A percentile compares a stretch with the other conserved stretches of the same genome.
Conservation (phyloP, 2,888 invertebrate species). For the Drosophila kambysellisi region DNA sequence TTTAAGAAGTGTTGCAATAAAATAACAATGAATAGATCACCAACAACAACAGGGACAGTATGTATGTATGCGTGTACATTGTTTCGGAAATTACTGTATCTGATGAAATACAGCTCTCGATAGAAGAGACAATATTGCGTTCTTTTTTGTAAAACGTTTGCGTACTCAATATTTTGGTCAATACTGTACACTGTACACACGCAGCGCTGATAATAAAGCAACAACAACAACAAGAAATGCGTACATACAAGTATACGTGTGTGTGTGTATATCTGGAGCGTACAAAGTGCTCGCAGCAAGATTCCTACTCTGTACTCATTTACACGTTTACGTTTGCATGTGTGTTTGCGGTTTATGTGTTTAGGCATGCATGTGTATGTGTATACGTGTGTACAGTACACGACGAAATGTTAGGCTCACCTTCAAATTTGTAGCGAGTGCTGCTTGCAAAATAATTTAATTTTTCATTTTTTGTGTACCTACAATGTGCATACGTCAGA, state of each 20-base stretch:
- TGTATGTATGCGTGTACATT: conserved; percentile 12
- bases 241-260: conserved; percentile 15
- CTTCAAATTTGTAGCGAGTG: conserved; percentile 46
- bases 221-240: conserved; percentile 28
- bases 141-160: conserved; percentile 31
- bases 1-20: conserved; percentile 78
- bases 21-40: conserved; percentile 73
- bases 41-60: conserved; percentile 49
- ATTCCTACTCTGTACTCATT: conserved; percentile 57
- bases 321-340: conserved; percentile 16
- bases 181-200: conserved; percentile 40
- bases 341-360: conserved; percentile 28
- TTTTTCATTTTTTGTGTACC: conserved; percentile 29
- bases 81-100: conserved; percentile 41
- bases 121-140: conserved; percentile 42
- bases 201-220: conserved; percentile 44
- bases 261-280: conserved; percentile 48
- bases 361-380: conserved; percentile 2
- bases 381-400: conserved; percentile 46
- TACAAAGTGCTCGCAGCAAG: conserved; percentile 41
- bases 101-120: conserved; percentile 33
- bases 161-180: conserved; percentile 55
- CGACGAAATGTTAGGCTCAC: conserved; percentile 54
- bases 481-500: conserved; percentile 32
- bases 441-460: conserved; percentile 57